phyloP scores from a whole-genome alignment of 2,113 vertebrate species.

The Panthera tigris region DNA sequence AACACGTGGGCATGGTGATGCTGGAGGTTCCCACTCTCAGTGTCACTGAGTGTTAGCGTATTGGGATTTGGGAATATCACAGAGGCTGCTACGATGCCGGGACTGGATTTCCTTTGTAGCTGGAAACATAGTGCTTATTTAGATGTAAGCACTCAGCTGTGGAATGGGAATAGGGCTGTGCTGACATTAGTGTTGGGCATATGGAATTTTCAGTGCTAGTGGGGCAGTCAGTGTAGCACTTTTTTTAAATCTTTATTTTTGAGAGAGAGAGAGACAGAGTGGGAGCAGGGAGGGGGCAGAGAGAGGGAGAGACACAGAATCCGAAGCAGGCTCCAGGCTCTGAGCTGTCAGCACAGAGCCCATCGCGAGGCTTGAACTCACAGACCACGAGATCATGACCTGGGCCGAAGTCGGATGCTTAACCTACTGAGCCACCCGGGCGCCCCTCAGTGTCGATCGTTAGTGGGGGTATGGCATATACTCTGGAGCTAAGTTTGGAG shows the following conservation, averaged over 20 bases:
- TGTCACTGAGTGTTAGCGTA: background rate
- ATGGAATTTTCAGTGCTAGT: background rate
- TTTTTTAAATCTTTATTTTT: too few species aligned
- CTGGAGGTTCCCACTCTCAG: background rate
- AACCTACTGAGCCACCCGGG: too few species aligned
- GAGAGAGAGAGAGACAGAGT: too few species aligned
- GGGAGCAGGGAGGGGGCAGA: too few species aligned
- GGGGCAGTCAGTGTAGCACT: background rate
- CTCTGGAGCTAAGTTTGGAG: background rate
- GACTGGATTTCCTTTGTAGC: background rate
- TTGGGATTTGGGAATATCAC: background rate
- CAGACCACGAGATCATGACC: too few species aligned
- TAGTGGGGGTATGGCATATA: background rate
- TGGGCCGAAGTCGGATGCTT: too few species aligned
- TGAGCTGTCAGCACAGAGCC: too few species aligned
- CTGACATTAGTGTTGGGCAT: background rate
- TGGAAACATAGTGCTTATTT: background rate
- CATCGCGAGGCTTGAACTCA: too few species aligned
- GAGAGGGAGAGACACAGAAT: too few species aligned
- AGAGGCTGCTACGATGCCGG: background rate
- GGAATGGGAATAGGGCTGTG: background rate
- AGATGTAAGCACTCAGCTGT: background rate
- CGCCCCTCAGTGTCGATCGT: too few species aligned
- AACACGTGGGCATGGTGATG: background rate
- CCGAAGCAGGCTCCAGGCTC: too few species aligned